Conservation (phyloP, 2,113 vertebrate species). For the Oncorhynchus tshawytscha region DNA sequence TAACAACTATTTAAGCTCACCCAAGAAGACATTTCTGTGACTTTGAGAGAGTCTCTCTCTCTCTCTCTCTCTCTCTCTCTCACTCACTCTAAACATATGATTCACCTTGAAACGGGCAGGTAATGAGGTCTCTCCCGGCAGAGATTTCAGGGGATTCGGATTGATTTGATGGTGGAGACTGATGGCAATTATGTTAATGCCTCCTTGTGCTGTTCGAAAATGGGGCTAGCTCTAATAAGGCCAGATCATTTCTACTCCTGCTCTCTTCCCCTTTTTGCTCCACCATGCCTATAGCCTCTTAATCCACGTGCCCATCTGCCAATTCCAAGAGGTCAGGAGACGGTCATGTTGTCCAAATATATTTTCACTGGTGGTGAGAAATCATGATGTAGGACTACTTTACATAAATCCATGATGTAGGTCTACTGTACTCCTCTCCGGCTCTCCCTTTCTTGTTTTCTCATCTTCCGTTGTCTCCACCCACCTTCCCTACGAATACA, state of each 20-base stretch:
- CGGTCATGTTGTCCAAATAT: slow-evolving; percentile 57
- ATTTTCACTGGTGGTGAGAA: slow-evolving; percentile 36
- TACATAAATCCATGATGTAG: neutral
- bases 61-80: slow-evolving; percentile 31
- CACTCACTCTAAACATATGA: neutral
- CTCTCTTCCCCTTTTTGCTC: slow-evolving; percentile 30
- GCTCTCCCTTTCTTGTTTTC: neutral
- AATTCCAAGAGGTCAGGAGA: slow-evolving; percentile 49
- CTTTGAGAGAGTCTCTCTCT: slow-evolving; percentile 17
- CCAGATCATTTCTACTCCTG: slow-evolving; percentile 27
- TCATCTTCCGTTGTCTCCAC: neutral
- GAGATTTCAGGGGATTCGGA: slow-evolving; percentile 41
- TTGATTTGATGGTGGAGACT: slow-evolving; percentile 47
- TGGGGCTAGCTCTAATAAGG: slow-evolving; percentile 35
- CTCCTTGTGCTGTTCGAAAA: slow-evolving; percentile 44
- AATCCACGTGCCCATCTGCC: slow-evolving; percentile 63
- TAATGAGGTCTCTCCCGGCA: slow-evolving; percentile 46
- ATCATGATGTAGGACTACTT: slow-evolving; percentile 22
- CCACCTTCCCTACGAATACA: slow-evolving; percentile 6
- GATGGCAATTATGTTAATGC: slow-evolving; percentile 55
- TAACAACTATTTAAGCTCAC: no score
- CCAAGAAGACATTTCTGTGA: neutral
- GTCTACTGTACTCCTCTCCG: no score
- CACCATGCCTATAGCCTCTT: neutral
- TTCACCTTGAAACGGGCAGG: slow-evolving; percentile 54